Evolutionary conservation across 2,797 vertebrate genomes (phyloP).

Genomic region (Schizothorax lantsangensis): DNA sequence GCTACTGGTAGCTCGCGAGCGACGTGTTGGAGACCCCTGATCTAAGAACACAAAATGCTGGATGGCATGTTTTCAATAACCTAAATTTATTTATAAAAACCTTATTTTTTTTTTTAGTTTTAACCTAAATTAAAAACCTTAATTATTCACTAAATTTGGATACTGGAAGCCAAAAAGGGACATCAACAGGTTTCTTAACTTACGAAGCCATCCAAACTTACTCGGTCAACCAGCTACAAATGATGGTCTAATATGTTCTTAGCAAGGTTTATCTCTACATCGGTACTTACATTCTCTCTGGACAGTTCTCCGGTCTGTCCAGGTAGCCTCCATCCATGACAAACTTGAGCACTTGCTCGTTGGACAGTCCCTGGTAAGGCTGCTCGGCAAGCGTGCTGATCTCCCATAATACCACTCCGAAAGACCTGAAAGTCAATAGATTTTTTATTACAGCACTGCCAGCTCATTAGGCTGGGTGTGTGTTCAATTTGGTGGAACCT

Average conservation of each 20-base stretch:
- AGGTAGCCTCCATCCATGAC: conserved; percentile 97
- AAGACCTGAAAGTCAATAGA: conserved; percentile 82
- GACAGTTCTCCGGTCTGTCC: conserved; percentile 92
- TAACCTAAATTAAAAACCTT: not conserved
- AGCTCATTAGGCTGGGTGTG: not conserved
- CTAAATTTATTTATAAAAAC: not conserved
- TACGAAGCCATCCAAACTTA: not conserved
- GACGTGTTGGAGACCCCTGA: too few species aligned
- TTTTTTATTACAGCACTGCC: not conserved
- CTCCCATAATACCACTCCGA: conserved; percentile 98
- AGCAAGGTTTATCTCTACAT: not conserved
- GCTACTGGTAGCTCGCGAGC: too few species aligned
- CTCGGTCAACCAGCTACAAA: not conserved
- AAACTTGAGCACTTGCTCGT: conserved; percentile 97
- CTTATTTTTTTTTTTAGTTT: not conserved
- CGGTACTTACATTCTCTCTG: conserved; percentile 90
- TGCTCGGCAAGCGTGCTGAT: conserved; percentile 95
- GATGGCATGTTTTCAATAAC: not conserved
- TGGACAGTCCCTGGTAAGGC: conserved; percentile 97
- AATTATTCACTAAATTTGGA: not conserved
- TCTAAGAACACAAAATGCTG: not conserved
- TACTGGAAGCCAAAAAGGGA: not conserved
- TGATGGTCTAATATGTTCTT: not conserved
- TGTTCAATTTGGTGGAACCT: not conserved
- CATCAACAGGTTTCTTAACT: not conserved